Evolutionary conservation across 2,888 invertebrate genomes (phyloP).

Genomic region (Dermolepida albohirtum): DNA sequence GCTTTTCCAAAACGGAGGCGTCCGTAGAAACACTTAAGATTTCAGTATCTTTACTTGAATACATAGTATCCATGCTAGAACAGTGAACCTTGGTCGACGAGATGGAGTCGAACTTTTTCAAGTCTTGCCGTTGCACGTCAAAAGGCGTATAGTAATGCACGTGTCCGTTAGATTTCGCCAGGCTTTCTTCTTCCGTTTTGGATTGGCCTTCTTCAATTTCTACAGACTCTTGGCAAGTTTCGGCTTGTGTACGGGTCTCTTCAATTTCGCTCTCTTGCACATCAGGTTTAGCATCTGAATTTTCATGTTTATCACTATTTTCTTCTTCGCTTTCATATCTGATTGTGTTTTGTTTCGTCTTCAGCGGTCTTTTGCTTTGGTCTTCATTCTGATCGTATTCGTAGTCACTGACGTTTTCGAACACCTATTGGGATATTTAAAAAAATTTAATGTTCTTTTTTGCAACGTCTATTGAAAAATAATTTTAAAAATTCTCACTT

Average conservation of each 20-base stretch:
- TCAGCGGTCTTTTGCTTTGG: conserved; percentile 49
- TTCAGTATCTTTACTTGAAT: conserved; percentile 40
- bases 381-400: conserved; percentile 59
- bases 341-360: conserved; percentile 61
- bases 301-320: conserved; percentile 41
- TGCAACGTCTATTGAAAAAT: too few species aligned
- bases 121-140: conserved; percentile 8
- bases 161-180: conserved; percentile 14
- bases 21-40: conserved; percentile 25
- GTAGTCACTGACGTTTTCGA: conserved; percentile 63
- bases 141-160: conserved; percentile 14
- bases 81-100: conserved; percentile 33
- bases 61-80: conserved; percentile 42
- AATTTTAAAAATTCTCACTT: too few species aligned
- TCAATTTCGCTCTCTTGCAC: conserved; percentile 45
- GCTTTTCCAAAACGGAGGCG: conserved; percentile 8
- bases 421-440: conserved; percentile 55
- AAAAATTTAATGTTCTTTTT: too few species aligned
- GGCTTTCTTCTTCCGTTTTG: conserved; percentile 9
- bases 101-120: conserved; percentile 32
- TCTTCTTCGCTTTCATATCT: conserved; percentile 60
- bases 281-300: conserved; percentile 46
- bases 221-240: conserved; percentile 53
- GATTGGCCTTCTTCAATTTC: conserved; percentile 52
- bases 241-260: conserved; percentile 43